Conservation (phyloP, 2,888 invertebrate genomes). For the Anthophora plumipes region DNA sequence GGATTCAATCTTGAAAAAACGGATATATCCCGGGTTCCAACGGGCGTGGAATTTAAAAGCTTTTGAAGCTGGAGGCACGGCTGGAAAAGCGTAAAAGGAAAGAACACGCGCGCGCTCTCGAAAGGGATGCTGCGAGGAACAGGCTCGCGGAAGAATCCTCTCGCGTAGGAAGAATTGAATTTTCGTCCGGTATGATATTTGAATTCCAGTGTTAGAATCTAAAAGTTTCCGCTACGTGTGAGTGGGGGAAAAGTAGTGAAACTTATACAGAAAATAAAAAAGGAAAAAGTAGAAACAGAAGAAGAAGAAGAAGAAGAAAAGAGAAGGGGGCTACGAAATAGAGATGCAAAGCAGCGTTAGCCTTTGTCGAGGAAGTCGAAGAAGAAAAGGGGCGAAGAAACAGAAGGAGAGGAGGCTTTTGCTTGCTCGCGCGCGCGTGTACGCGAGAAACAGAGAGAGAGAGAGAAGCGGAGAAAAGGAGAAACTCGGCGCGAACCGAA, state of each 20-base stretch:
- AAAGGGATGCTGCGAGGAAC: background rate
- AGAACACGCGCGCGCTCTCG: background rate
- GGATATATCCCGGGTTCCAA: slow-evolving; percentile 52
- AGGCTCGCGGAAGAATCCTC: slow-evolving; percentile 23
- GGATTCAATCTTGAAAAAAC: slow-evolving; percentile 59
- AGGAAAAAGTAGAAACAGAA: background rate
- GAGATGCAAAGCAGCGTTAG: slow-evolving; percentile 18
- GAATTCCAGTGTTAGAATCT: slow-evolving; percentile 23
- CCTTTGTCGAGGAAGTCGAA: background rate
- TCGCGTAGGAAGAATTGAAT: slow-evolving; percentile 19
- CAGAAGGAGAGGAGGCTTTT: background rate
- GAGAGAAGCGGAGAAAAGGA: slow-evolving; percentile 3
- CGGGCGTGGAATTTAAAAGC: slow-evolving; percentile 48
- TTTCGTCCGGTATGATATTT: slow-evolving; percentile 33
- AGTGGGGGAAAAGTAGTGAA: slow-evolving; percentile 5
- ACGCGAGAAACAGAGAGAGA: too few species aligned
- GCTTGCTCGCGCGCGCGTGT: too few species aligned
- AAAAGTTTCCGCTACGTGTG: background rate
- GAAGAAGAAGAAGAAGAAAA: background rate
- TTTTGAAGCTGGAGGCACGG: slow-evolving; percentile 32
- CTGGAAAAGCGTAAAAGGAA: background rate
- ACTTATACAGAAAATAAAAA: background rate
- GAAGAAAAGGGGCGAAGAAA: slow-evolving; percentile 1
- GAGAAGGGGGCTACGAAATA: background rate
- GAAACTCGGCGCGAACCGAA: slow-evolving; percentile 15